phyloP scores from a whole-genome alignment of 2,888 invertebrate genomes.

The Rotaria magnacalcarata region DNA sequence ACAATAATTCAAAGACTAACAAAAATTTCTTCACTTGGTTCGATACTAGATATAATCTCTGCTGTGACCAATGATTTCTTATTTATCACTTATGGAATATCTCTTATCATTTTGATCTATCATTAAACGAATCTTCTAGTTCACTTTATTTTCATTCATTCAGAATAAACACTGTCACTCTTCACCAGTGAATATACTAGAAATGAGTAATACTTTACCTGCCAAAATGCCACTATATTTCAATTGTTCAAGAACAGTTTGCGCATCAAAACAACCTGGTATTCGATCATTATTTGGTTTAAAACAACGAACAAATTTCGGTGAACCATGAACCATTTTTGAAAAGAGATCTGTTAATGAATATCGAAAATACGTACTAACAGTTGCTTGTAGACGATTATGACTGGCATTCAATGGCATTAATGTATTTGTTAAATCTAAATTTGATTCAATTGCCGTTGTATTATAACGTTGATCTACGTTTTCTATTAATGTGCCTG shows the following conservation, averaged over 20 bases:
- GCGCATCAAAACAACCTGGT: constrained; percentile 68
- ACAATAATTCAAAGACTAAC: too few species aligned
- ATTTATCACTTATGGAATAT: too few species aligned
- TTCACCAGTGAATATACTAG: too few species aligned
- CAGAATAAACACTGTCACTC: too few species aligned
- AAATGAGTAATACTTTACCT: neutral
- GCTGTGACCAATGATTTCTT: too few species aligned
- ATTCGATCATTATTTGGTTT: constrained; percentile 71
- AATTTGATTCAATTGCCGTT: neutral
- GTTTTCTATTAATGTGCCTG: constrained; percentile 63
- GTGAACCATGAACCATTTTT: constrained; percentile 72
- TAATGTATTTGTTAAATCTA: neutral
- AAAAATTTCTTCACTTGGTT: too few species aligned
- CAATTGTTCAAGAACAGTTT: constrained; percentile 63
- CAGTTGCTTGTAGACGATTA: constrained; percentile 79
- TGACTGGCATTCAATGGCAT: constrained; percentile 65
- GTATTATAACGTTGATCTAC: neutral
- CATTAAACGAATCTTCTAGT: too few species aligned
- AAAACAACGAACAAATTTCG: constrained; percentile 80
- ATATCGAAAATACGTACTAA: constrained; percentile 75
- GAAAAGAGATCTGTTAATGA: constrained; percentile 79
- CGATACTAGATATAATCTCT: too few species aligned
- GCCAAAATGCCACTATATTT: constrained; percentile 47
- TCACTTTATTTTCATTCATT: too few species aligned
- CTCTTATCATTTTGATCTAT: too few species aligned